Evolutionary conservation across 2,888 invertebrate species (phyloP).

Genomic region (Gandaritis pyraliata): DNA sequence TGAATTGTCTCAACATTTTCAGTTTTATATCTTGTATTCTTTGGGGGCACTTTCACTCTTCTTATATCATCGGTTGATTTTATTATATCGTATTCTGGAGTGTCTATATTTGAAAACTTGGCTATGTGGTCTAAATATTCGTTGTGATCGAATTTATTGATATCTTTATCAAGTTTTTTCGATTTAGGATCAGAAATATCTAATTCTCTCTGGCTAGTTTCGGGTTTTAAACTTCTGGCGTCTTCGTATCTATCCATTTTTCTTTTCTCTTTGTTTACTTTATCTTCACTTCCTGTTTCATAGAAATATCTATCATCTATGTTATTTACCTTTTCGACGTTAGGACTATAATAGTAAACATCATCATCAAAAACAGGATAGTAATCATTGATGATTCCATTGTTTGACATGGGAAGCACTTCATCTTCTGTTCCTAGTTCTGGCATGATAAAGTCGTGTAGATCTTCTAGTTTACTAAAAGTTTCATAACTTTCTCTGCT

Average conservation of each 20-base stretch:
- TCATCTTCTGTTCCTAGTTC: conserved; percentile 49
- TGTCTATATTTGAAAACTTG: conserved; percentile 45
- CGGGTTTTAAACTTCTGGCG: conserved; percentile 8
- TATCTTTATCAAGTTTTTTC: conserved; percentile 42
- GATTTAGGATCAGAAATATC: neutral
- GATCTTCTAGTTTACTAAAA: conserved; percentile 33
- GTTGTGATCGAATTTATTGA: conserved; percentile 35
- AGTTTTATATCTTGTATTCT: conserved; percentile 20
- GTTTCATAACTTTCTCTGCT: conserved; percentile 29
- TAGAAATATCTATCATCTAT: conserved; percentile 61
- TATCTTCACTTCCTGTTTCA: conserved; percentile 48
- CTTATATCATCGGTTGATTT: conserved; percentile 29
- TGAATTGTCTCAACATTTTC: conserved; percentile 64
- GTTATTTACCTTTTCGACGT: conserved; percentile 54
- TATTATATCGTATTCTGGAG: conserved; percentile 31
- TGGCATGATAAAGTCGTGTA: conserved; percentile 35
- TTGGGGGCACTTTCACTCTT: conserved; percentile 32
- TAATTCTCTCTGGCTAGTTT: conserved; percentile 19
- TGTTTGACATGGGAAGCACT: conserved; percentile 46
- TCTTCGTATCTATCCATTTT: conserved; percentile 34
- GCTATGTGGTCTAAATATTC: conserved; percentile 31
- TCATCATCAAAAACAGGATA: conserved; percentile 69
- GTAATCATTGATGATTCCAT: conserved; percentile 63
- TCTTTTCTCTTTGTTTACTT: conserved; percentile 30
- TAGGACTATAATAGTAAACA: conserved; percentile 45